Evolutionary conservation across 2,797 vertebrate species (phyloP), one percentile per base, ranked within the genome.

Genomic region (Acrossocheilus wenchowensis): DNA sequence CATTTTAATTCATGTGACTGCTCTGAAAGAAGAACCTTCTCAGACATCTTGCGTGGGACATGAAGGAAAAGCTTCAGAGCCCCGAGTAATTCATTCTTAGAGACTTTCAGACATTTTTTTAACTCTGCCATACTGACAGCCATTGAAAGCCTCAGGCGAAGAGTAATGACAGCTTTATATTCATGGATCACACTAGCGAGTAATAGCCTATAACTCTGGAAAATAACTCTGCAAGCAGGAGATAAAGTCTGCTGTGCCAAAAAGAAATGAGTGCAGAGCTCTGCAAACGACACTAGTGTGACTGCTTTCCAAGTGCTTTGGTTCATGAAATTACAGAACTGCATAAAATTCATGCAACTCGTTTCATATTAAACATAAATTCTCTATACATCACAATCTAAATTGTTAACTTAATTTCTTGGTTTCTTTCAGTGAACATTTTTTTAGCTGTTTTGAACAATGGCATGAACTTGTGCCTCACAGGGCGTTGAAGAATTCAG

Each of bases 121-220:
- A 45, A 73, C 15, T 73, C 30, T 54, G 34, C 48, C 30, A 69
- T 41, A 39, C 45, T 81, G 64, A 82, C 50, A 82, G 36, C 5
- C 50, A 73, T 19, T 54, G 66, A 68, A 82, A 57, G n/a, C 36
- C 52, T 82, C 69, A 60, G 68, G 68, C 48, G 15, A 7, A 73
- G 36, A 73, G 34, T 60, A 84, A 75, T 64, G 15, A 50, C 30
- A 68, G 68, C 43, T 77, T 78, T 77, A 78, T 54, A 52, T 77
- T 69, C 73, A 85, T 7, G 36, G 21, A 39, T 85, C 83, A 78
- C 73, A 68, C 36, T 30, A 39, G 23, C 21, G 9, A 78, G 74
- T 50, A 68, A 62, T n/a, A 68, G 11, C 17, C 10, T 21, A 36
- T 78, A 83, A 45, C 36, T 81, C 57, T 45, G 41, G n/a, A 79